Conservation (phyloP, 2,113 vertebrate genomes). For the Synchiropus splendidus region DNA sequence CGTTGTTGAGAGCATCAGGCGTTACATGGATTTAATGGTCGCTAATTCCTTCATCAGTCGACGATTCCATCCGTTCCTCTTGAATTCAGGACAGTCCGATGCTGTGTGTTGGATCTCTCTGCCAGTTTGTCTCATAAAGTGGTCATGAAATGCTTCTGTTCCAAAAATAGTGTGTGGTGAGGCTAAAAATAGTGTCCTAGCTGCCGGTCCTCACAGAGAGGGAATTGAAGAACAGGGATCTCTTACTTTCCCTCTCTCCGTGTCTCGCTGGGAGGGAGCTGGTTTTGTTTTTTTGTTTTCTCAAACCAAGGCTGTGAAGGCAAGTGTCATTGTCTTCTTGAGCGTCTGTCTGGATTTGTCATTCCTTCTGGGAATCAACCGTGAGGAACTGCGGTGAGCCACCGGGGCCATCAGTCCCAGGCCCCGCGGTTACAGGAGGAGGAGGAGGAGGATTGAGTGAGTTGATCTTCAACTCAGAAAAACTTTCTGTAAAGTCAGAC, state of each 20-base stretch:
- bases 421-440: slow-evolving; percentile 64
- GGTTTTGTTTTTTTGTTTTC: slow-evolving; percentile 35
- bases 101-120: too few relatives aligned
- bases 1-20: too few relatives aligned
- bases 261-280: slow-evolving; percentile 37
- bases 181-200: slow-evolving; percentile 87
- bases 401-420: slow-evolving; percentile 74
- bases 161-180: slow-evolving; percentile 92
- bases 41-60: too few relatives aligned
- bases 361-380: slow-evolving; percentile 63
- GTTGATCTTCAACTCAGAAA: too few relatives aligned
- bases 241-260: slow-evolving; percentile 32
- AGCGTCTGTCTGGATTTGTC: slow-evolving; percentile 50
- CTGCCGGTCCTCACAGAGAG: slow-evolving; percentile 80
- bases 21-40: too few relatives aligned
- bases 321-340: slow-evolving; percentile 70
- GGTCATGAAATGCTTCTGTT: slow-evolving; percentile 80
- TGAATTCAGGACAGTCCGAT: too few relatives aligned
- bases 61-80: too few relatives aligned
- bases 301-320: slow-evolving; percentile 58
- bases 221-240: slow-evolving; percentile 89
- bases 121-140: slow-evolving; percentile 47
- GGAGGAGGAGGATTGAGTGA: too few relatives aligned
- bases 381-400: slow-evolving; percentile 68
- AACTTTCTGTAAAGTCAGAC: too few relatives aligned